A percentile compares a stretch with the other conserved stretches of the same genome.
Evolutionary conservation across 2,888 invertebrate species (phyloP).

Genomic region (Azorinus chamasolen): DNA sequence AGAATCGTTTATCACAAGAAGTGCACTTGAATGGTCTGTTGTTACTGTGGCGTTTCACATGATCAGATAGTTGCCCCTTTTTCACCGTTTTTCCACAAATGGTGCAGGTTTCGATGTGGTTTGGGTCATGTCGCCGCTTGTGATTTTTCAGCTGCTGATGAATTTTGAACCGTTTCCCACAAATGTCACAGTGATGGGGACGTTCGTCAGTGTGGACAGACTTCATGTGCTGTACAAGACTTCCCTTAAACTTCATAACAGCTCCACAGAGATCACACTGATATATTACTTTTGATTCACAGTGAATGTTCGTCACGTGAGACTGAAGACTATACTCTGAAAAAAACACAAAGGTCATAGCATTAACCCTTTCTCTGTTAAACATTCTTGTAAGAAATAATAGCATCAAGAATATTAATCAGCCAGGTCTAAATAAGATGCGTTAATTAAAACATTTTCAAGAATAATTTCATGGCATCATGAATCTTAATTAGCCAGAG

Average conservation of each 20-base stretch:
- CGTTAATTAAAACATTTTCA: too few species aligned
- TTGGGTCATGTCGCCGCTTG: conserved; percentile 25
- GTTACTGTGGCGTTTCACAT: conserved; percentile 34
- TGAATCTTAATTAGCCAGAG: too few species aligned
- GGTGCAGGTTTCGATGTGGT: conserved; percentile 32
- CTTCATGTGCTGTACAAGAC: conserved; percentile 40
- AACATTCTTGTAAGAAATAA: too few species aligned
- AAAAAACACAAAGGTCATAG: conserved; percentile 2
- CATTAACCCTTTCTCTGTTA: too few species aligned
- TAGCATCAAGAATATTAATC: too few species aligned
- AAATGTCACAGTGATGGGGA: conserved; percentile 29
- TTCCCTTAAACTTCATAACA: conserved; percentile 28
- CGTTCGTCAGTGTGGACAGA: conserved; percentile 34
- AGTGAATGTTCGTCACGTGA: conserved; percentile 28
- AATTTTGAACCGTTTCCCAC: conserved; percentile 31
- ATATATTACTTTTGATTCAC: not conserved
- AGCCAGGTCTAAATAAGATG: too few species aligned
- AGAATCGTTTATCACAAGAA: conserved; percentile 32
- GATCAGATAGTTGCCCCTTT: conserved; percentile 34
- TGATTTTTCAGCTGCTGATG: conserved; percentile 29
- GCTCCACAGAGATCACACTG: conserved; percentile 51
- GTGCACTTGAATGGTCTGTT: conserved; percentile 21
- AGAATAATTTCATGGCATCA: too few species aligned
- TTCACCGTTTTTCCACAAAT: conserved; percentile 40
- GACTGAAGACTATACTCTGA: conserved; percentile 24